These are phyloP conservation scores for Tenthredo mesomela DNA, from an alignment of 2,888 invertebrate genomes.

Conservation along the genomic window DNA sequence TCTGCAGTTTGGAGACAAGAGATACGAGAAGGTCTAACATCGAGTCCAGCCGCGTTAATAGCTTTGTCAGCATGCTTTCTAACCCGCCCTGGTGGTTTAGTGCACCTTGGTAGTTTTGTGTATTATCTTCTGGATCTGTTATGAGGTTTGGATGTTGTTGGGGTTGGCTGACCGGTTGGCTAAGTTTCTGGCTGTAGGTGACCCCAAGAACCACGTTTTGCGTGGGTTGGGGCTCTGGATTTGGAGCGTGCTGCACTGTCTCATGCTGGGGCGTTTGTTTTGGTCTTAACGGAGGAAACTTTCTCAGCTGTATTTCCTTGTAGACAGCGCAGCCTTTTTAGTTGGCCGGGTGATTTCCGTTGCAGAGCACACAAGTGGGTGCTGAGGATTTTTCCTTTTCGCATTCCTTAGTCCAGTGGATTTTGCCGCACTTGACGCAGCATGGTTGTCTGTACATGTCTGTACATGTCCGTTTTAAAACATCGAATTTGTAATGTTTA, in stretches of 20 bases:
- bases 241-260: not conserved
- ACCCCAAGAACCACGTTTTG: not conserved
- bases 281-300: not conserved
- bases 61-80: not conserved
- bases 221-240: not conserved
- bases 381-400: no score
- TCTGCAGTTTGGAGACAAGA: not conserved
- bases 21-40: not conserved
- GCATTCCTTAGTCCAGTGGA: no score
- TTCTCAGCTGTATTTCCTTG: not conserved
- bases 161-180: no score
- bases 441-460: constrained; percentile 33
- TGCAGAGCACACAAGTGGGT: not conserved
- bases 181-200: not conserved
- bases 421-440: no score
- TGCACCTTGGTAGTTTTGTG: no score
- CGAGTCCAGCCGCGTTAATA: not conserved
- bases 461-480: no score
- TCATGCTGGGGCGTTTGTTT: no score
- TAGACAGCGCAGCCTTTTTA: constrained; percentile 19
- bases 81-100: no score
- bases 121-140: no score
- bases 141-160: no score
- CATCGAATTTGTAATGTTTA: no score
- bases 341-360: constrained; percentile 23